Base-by-base conservation (phyloP, 37 sponge, comb jelly and placozoan genomes). In the Lycopodina hypogea region DNA sequence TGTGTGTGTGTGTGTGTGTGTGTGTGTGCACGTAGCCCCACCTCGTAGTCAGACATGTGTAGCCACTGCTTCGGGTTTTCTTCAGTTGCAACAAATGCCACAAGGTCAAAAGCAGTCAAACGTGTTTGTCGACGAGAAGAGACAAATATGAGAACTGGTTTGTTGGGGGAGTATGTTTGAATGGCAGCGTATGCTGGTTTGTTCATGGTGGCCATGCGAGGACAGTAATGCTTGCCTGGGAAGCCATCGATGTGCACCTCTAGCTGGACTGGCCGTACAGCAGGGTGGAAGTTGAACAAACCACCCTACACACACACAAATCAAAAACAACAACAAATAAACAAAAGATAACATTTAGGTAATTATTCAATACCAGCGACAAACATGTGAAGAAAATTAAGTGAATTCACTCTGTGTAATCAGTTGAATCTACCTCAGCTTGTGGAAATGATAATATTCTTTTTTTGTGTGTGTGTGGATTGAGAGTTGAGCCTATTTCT, bases 151-250 rank as follows among this genome's bases (percentile, higher is more conserved):
- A 98, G 81, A 35, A 89, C 82, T 38, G 99, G 99, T 84, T 98
- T 95, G 3, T 71, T 48, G n/a, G 94, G 96, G 3, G 96, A 96
- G 84, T 98, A 82, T 11, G 87, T 93, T 38, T 69, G 40, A n/a
- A 98, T 95, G 72, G 96, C 93, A 30, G 76, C 86, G 94, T 79
- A 98, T 29, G 92, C 41, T 11, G 99, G 99, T 56, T 98, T 98
- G 90, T 98, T 98, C 99, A 98, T 98, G 55, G 99, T 93, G 40
- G 99, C 99, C 99, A 98, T 98, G 3, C 99, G 74, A 32, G 99
- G 99, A 74, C 99, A 98, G 87, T 98, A 98, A 79, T 98, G 99
- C 68, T 98, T 95, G 50, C 96, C 94, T 3, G 96, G 89, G 76
- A 91, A 98, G 29, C 99, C 99, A 48, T 84, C 65, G 66, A 98